phyloP scores from a whole-genome alignment of 2,888 invertebrate genomes.

The Antitype chi region DNA sequence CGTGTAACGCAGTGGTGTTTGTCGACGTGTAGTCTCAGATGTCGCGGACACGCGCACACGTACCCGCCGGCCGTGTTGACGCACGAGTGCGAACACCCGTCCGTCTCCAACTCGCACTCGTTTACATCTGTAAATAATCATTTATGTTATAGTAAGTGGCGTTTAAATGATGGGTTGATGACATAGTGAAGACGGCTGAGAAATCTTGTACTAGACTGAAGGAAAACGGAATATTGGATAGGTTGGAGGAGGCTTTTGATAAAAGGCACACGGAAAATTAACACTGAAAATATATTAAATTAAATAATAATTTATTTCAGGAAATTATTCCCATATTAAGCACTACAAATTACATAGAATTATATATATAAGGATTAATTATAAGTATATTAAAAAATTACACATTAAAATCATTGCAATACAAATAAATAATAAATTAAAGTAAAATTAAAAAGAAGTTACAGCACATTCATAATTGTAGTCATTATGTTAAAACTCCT shows the following conservation, averaged over 20 bases:
- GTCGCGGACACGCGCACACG: conserved; percentile 90
- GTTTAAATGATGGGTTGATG: neutral
- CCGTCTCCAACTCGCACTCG: conserved; percentile 86
- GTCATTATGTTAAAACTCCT: too few relatives aligned
- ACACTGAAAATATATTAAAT: neutral
- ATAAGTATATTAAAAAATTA: too few relatives aligned
- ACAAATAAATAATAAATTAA: too few relatives aligned
- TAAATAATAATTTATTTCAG: too few relatives aligned
- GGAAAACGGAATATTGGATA: neutral
- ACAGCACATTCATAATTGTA: too few relatives aligned
- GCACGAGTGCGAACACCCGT: conserved; percentile 91
- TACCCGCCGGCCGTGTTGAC: conserved; percentile 91
- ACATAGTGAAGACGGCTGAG: neutral
- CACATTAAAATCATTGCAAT: too few relatives aligned
- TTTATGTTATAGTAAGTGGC: neutral
- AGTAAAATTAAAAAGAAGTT: too few relatives aligned
- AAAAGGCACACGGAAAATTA: too few relatives aligned
- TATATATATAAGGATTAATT: too few relatives aligned
- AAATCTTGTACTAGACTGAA: neutral
- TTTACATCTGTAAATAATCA: conserved; percentile 83
- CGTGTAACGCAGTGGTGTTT: conserved; percentile 77
- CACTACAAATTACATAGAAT: too few relatives aligned
- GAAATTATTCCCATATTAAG: too few relatives aligned
- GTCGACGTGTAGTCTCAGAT: conserved; percentile 79
- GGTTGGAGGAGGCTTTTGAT: neutral